These are phyloP conservation scores for Eubasilissa splendida DNA, from an alignment of 2,888 invertebrate genomes.

Conservation along the genomic window DNA sequence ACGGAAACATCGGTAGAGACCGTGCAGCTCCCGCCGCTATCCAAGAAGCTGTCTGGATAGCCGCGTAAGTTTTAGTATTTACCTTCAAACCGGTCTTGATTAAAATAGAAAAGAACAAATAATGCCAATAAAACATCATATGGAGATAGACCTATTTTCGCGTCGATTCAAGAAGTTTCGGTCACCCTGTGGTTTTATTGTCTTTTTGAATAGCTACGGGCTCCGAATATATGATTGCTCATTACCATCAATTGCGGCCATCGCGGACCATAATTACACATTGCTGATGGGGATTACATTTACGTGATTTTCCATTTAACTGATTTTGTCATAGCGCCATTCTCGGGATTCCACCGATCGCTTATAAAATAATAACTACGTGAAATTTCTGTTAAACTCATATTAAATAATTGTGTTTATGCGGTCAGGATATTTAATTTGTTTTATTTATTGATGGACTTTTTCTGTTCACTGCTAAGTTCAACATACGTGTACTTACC, in stretches of 20 bases:
- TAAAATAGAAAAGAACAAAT: too few species aligned
- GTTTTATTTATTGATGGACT: not conserved
- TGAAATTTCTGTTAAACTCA: too few species aligned
- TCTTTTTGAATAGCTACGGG: constrained; percentile 50
- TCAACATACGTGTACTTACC: too few species aligned
- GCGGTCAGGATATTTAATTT: too few species aligned
- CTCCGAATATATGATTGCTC: constrained; percentile 51
- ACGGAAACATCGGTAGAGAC: too few species aligned
- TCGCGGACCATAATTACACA: constrained; percentile 48
- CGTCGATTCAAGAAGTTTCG: constrained; percentile 3
- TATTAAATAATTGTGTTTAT: too few species aligned
- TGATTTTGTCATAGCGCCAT: constrained; percentile 1
- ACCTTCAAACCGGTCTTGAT: too few species aligned
- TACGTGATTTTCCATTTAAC: constrained; percentile 52
- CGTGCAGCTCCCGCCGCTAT: too few species aligned
- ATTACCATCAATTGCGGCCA: constrained; percentile 54
- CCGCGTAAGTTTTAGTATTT: too few species aligned
- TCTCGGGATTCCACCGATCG: too few species aligned
- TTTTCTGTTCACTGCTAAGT: not conserved
- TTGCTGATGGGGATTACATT: constrained; percentile 49
- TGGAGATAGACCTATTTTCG: not conserved
- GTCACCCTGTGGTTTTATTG: constrained; percentile 49
- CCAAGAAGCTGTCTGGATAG: too few species aligned
- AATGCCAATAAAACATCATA: not conserved
- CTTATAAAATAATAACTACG: too few species aligned